These are phyloP conservation scores for Zootermopsis nevadensis DNA, from an alignment of 2,888 invertebrate species.

Conservation along the genomic window DNA sequence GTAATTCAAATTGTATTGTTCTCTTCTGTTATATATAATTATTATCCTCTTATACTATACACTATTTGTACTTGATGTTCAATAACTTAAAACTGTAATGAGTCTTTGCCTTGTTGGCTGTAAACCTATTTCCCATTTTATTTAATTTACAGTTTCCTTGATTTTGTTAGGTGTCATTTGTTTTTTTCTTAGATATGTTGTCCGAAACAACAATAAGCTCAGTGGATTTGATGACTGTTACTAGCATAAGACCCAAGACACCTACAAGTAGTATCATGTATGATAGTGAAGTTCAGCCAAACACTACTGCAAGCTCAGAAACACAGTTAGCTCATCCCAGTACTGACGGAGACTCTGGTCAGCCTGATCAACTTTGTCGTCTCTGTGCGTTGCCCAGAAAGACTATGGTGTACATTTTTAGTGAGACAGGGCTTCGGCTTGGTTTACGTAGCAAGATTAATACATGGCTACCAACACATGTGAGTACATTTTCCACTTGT, in stretches of 20 bases:
- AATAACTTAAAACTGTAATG: too few relatives aligned
- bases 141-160: neutral
- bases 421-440: constrained; percentile 29
- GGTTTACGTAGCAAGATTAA: constrained; percentile 42
- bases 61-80: too few relatives aligned
- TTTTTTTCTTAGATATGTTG: neutral
- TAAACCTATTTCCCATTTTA: too few relatives aligned
- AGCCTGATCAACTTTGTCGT: constrained; percentile 37
- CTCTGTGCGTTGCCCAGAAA: constrained; percentile 39
- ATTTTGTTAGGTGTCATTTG: neutral
- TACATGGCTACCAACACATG: constrained; percentile 47
- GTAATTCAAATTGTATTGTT: too few relatives aligned
- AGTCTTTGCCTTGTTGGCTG: too few relatives aligned
- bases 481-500: constrained; percentile 11
- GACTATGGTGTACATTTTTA: constrained; percentile 44
- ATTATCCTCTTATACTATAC: too few relatives aligned
- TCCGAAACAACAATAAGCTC: neutral
- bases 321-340: neutral
- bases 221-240: neutral
- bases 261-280: neutral
- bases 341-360: neutral
- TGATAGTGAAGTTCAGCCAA: neutral
- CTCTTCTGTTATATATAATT: too few relatives aligned
- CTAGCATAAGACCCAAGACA: neutral
- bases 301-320: neutral